phyloP scores from a whole-genome alignment of 2,888 invertebrate genomes.

The Nomada ferruginata region DNA sequence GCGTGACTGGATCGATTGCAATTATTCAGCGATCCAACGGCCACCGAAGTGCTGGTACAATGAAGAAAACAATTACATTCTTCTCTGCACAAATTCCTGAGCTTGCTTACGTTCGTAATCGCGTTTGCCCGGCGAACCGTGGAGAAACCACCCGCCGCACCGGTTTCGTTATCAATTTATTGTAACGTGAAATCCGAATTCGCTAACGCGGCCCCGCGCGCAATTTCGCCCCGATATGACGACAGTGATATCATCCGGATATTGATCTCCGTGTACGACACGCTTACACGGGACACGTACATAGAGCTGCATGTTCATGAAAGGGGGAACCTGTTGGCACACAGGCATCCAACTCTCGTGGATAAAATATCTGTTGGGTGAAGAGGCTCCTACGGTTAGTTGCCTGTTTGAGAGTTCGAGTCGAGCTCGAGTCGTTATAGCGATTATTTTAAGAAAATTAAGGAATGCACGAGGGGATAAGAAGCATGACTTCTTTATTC shows the following conservation, averaged over 20 bases:
- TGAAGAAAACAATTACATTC: slow-evolving; percentile 34
- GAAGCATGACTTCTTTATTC: too few species aligned
- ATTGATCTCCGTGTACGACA: slow-evolving; percentile 63
- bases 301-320: slow-evolving; percentile 6
- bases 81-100: slow-evolving; percentile 36
- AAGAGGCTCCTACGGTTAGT: not conserved
- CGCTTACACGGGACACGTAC: slow-evolving; percentile 11
- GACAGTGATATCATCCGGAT: slow-evolving; percentile 63
- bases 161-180: slow-evolving; percentile 71
- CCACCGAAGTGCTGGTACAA: not conserved
- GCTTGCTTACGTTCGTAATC: slow-evolving; percentile 55
- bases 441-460: not conserved
- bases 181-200: slow-evolving; percentile 71
- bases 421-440: not conserved
- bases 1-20: not conserved
- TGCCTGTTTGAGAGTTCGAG: not conserved
- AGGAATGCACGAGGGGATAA: not conserved
- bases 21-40: slow-evolving; percentile 23
- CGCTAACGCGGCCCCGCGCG: slow-evolving; percentile 60
- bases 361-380: not conserved
- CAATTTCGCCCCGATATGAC: slow-evolving; percentile 68
- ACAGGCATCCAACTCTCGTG: not conserved
- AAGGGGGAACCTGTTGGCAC: slow-evolving; percentile 44
- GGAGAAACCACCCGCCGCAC: slow-evolving; percentile 14
- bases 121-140: slow-evolving; percentile 46